Evolutionary conservation across 2,113 vertebrate species (phyloP).

Genomic region (Bubo blakistoni): DNA sequence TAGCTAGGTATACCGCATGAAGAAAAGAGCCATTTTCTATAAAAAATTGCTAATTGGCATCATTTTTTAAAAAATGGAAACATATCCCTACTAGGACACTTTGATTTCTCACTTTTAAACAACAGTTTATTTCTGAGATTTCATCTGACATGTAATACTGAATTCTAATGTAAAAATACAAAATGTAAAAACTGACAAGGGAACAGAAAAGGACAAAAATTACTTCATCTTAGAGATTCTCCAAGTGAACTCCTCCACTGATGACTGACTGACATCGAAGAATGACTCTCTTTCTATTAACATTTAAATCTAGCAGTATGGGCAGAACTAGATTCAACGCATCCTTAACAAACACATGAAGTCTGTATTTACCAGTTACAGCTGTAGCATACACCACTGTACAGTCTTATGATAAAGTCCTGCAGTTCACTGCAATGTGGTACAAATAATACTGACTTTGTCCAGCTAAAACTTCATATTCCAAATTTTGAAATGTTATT

Average conservation of each 20-base stretch:
- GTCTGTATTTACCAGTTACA: not conserved
- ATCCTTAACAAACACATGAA: not conserved
- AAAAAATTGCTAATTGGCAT: not conserved
- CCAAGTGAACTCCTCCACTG: not conserved
- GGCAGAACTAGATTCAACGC: not conserved
- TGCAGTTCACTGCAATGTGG: not conserved
- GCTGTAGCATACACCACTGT: too few relatives aligned
- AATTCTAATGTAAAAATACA: not conserved
- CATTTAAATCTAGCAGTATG: not conserved
- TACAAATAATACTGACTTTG: not conserved
- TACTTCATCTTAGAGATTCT: not conserved
- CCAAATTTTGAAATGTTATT: not conserved
- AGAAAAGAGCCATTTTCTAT: not conserved
- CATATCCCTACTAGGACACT: not conserved
- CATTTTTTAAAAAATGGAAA: not conserved
- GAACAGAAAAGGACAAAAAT: not conserved
- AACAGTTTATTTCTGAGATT: not conserved
- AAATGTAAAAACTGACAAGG: not conserved
- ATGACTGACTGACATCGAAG: not conserved
- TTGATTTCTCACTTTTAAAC: not conserved
- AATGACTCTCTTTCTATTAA: not conserved
- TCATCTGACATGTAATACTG: not conserved
- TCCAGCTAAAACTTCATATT: not conserved
- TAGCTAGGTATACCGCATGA: not conserved
- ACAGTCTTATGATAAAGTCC: not conserved